Evolutionary conservation across 2,888 invertebrate species (phyloP).

Genomic region (Pantelozetes paolii): DNA sequence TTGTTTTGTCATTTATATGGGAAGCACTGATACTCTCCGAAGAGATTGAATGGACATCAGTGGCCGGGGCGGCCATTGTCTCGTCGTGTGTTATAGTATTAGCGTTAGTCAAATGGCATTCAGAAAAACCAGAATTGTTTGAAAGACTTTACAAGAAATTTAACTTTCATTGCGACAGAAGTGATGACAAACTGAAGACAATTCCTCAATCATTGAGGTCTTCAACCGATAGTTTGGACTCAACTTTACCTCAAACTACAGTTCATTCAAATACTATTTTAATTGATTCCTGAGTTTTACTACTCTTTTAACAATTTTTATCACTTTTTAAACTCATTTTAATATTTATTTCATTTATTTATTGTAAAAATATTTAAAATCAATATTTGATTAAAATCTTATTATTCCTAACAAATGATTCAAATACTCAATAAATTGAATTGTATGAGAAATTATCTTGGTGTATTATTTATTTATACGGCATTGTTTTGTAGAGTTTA

Average conservation of each 20-base stretch:
- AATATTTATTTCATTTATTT: neutral
- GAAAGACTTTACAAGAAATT: neutral
- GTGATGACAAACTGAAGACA: neutral
- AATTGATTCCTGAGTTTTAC: conserved; percentile 12
- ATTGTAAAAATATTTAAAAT: neutral
- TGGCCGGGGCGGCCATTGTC: conserved; percentile 41
- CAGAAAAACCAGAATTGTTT: conserved; percentile 23
- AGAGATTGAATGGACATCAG: conserved; percentile 38
- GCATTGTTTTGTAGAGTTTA: no score
- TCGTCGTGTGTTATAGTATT: conserved; percentile 37
- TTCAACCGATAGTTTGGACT: conserved; percentile 14
- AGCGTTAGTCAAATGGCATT: conserved; percentile 35
- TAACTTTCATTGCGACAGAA: neutral
- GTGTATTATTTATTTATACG: no score
- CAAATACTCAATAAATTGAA: no score
- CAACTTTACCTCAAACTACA: neutral
- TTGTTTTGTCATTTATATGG: conserved; percentile 86
- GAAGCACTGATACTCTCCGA: conserved; percentile 55
- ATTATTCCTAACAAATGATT: no score
- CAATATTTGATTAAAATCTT: no score
- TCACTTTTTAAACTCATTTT: neutral
- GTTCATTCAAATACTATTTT: conserved; percentile 15
- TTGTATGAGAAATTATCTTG: no score
- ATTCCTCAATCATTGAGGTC: neutral
- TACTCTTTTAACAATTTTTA: neutral